Evolutionary conservation across 2,113 vertebrate genomes (phyloP).

Genomic region (Cololabis saira): DNA sequence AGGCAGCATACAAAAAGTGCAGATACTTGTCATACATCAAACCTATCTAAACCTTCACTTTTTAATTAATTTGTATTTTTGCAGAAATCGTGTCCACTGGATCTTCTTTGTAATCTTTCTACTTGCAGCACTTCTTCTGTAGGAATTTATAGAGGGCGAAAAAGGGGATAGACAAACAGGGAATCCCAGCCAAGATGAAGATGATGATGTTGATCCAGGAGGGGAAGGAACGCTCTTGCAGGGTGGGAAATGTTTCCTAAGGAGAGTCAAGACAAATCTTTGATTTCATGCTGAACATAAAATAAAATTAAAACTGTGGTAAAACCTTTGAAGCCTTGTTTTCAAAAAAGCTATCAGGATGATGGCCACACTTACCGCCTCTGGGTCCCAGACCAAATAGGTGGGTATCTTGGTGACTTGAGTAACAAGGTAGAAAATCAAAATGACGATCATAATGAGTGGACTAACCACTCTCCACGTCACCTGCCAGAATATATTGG

Average conservation of each 20-base stretch:
- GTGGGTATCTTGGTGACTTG: conserved; percentile 78
- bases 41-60: conserved; percentile 29
- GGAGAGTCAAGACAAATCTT: background rate
- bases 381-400: conserved; percentile 87
- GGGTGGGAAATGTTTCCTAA: conserved; percentile 85
- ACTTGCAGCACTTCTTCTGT: conserved; percentile 62
- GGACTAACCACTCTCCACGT: conserved; percentile 93
- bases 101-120: background rate
- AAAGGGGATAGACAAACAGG: conserved; percentile 83
- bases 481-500: conserved; percentile 95
- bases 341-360: background rate
- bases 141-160: conserved; percentile 85
- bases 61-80: conserved; percentile 63
- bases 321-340: background rate
- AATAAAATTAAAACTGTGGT: background rate
- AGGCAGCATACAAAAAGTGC: conserved; percentile 17
- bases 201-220: conserved; percentile 85
- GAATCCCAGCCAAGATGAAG: conserved; percentile 87
- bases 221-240: conserved; percentile 76
- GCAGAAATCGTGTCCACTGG: conserved; percentile 66
- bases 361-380: conserved; percentile 79
- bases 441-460: conserved; percentile 90
- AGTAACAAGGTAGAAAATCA: conserved; percentile 90
- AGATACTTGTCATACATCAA: conserved; percentile 8
- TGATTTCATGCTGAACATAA: background rate